Conservation (phyloP, 2,888 invertebrate genomes). For the Malthinus flaveolus region DNA sequence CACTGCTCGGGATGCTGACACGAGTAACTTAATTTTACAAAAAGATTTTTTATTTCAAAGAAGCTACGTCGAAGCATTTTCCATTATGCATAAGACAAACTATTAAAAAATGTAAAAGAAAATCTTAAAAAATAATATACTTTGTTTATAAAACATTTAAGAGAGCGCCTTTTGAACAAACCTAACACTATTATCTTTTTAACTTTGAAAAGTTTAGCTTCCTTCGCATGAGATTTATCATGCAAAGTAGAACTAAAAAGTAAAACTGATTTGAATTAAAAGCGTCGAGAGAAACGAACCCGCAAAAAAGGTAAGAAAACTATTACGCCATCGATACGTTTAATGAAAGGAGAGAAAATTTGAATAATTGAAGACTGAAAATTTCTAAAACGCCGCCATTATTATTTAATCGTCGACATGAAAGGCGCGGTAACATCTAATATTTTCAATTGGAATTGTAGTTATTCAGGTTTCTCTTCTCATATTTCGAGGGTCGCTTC, state of each 20-base stretch:
- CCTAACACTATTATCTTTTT: slow-evolving; percentile 11
- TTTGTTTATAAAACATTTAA: too few species aligned
- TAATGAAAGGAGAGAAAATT: slow-evolving; percentile 3
- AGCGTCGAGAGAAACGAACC: background rate
- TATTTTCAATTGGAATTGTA: slow-evolving; percentile 2
- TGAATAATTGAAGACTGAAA: background rate
- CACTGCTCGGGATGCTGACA: too few species aligned
- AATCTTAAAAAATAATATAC: too few species aligned
- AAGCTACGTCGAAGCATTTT: too few species aligned
- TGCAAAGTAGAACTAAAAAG: slow-evolving; percentile 11
- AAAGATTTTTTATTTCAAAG: too few species aligned
- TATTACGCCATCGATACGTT: slow-evolving; percentile 4
- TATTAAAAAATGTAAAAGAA: too few species aligned
- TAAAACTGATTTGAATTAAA: slow-evolving; percentile 15
- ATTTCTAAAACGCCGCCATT: background rate
- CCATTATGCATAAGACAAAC: too few species aligned
- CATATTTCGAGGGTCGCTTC: slow-evolving; percentile 11
- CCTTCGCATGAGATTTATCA: slow-evolving; percentile 14
- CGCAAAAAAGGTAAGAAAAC: background rate
- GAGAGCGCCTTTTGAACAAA: slow-evolving; percentile 4
- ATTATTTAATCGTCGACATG: too few species aligned
- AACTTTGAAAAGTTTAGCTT: slow-evolving; percentile 9
- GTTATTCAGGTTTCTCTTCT: slow-evolving; percentile 7
- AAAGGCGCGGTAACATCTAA: background rate
- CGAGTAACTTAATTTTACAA: too few species aligned